Evolutionary conservation across 1,140 invertebrate species (phyloP).

Genomic region (Cephus cinctus): DNA sequence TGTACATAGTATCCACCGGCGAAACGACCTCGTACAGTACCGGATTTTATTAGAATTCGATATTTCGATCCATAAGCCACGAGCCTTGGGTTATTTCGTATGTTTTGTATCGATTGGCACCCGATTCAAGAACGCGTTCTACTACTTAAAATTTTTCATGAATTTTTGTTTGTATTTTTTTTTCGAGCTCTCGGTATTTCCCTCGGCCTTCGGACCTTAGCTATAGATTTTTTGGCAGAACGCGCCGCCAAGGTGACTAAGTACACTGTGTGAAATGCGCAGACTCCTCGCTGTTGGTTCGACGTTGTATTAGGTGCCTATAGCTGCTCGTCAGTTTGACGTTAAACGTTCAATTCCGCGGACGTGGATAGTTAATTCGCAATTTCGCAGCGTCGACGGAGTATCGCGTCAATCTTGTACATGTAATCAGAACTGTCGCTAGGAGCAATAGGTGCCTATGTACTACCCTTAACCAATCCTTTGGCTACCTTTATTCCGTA

Average conservation of each 20-base stretch:
- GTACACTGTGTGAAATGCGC: conserved; percentile 35
- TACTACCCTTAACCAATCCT: no score
- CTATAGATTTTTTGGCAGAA: conserved; percentile 41
- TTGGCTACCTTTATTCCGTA: no score
- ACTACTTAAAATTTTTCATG: not conserved
- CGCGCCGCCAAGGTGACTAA: conserved; percentile 19
- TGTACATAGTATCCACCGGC: no score
- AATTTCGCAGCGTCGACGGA: not conserved
- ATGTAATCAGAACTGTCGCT: no score
- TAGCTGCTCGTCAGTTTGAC: conserved; percentile 42
- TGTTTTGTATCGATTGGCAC: no score
- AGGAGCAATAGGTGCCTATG: no score
- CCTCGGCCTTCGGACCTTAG: conserved; percentile 5
- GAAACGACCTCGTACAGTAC: no score
- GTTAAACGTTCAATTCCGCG: conserved; percentile 45
- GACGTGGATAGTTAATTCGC: conserved; percentile 19
- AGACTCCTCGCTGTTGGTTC: conserved; percentile 30
- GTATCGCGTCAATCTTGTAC: no score
- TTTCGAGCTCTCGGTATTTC: not conserved
- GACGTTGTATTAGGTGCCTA: conserved; percentile 34
- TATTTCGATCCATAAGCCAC: no score
- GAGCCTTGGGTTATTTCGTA: no score
- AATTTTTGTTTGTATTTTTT: not conserved
- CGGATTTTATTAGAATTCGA: no score
- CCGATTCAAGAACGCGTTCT: no score